These are phyloP conservation scores for Carapus acus DNA, from an alignment of 2,797 vertebrate species.

Conservation along the genomic window DNA sequence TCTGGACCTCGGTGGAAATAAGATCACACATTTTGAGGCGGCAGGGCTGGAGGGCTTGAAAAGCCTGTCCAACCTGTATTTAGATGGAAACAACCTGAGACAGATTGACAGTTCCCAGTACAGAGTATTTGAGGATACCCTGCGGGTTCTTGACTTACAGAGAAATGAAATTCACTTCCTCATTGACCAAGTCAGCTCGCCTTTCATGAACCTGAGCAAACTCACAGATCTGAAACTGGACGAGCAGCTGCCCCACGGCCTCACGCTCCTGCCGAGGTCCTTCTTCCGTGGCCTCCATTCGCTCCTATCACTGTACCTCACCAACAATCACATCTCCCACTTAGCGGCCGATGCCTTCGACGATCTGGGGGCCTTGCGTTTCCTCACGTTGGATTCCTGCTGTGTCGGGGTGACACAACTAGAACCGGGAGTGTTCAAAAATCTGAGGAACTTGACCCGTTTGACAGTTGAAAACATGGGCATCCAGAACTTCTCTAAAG, in stretches of 20 bases:
- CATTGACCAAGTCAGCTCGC: slow-evolving; percentile 46
- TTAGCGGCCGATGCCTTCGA: slow-evolving; percentile 70
- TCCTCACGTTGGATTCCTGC: slow-evolving; percentile 70
- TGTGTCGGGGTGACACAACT: slow-evolving; percentile 71
- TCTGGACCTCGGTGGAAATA: slow-evolving; percentile 80
- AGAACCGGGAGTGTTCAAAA: slow-evolving; percentile 78
- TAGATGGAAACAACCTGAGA: slow-evolving; percentile 77
- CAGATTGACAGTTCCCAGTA: slow-evolving; percentile 55
- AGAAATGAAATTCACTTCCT: slow-evolving; percentile 65
- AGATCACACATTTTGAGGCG: slow-evolving; percentile 62
- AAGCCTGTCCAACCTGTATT: slow-evolving; percentile 71
- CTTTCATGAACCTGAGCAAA: slow-evolving; percentile 72
- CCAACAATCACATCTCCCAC: slow-evolving; percentile 67
- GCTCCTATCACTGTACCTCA: slow-evolving; percentile 66
- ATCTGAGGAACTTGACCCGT: slow-evolving; percentile 64
- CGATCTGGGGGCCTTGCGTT: slow-evolving; percentile 68
- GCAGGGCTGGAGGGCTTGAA: slow-evolving; percentile 70
- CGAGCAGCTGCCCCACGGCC: slow-evolving; percentile 67
- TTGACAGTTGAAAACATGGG: slow-evolving; percentile 78
- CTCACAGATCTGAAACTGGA: slow-evolving; percentile 73
- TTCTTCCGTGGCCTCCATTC: slow-evolving; percentile 72
- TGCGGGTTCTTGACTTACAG: slow-evolving; percentile 71
- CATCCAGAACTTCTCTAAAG: slow-evolving; percentile 69
- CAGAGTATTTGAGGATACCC: slow-evolving; percentile 58
- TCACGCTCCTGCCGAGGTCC: slow-evolving; percentile 59